These are phyloP conservation scores for Spicauda simplicius DNA, from an alignment of 2,888 invertebrate species.

Conservation along the genomic window DNA sequence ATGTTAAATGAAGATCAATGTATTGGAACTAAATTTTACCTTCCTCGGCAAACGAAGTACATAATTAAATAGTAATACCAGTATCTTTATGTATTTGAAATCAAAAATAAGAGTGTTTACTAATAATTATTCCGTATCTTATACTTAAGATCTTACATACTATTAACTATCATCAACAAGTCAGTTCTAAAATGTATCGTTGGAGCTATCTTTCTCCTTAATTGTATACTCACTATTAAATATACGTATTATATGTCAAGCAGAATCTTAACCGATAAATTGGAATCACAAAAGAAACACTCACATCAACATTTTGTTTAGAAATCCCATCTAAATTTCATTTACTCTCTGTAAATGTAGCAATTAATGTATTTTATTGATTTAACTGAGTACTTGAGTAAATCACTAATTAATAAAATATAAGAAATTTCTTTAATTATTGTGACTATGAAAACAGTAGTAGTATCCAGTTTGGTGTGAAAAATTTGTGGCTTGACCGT, in stretches of 20 bases:
- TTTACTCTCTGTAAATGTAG: too few relatives aligned
- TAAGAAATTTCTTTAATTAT: not conserved
- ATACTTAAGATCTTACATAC: conserved; percentile 66
- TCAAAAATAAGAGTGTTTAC: conserved; percentile 25
- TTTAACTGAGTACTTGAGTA: not conserved
- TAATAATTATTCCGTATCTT: conserved; percentile 48
- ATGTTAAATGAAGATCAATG: too few relatives aligned
- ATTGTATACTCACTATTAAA: conserved; percentile 37
- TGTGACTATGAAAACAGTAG: not conserved
- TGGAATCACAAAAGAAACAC: not conserved
- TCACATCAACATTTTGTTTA: not conserved
- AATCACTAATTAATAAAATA: not conserved
- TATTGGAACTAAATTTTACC: not conserved
- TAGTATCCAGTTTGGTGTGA: not conserved
- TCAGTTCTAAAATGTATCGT: conserved; percentile 72
- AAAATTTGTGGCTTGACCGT: not conserved
- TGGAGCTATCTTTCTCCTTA: conserved; percentile 47
- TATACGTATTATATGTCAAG: not conserved
- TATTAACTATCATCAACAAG: conserved; percentile 66
- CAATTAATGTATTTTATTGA: too few relatives aligned
- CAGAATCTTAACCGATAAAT: not conserved
- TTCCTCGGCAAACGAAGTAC: not conserved
- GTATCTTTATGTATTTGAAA: conserved; percentile 31
- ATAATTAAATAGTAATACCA: conserved; percentile 10
- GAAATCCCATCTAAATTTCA: not conserved